Evolutionary conservation across 2,797 vertebrate genomes (phyloP).

Genomic region (Anolis apletophallus): DNA sequence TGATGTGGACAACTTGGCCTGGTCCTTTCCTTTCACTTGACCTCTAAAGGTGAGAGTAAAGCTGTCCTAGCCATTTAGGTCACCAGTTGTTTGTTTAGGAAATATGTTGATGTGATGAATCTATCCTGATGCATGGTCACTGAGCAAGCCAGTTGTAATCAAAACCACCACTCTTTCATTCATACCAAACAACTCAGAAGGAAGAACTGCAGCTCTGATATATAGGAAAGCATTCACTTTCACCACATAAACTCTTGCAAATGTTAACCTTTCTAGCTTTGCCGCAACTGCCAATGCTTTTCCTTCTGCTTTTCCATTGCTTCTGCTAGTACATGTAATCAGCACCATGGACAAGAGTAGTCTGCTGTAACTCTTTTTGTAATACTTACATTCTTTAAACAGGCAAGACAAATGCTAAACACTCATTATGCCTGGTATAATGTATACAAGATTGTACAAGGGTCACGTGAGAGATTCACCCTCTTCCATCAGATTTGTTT

Average conservation of each 20-base stretch:
- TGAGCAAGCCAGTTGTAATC: neutral
- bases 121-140: too few species aligned
- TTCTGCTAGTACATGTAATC: neutral
- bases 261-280: neutral
- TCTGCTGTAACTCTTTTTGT: neutral
- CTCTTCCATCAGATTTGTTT: neutral
- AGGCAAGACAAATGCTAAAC: neutral
- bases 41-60: neutral
- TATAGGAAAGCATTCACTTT: neutral
- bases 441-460: neutral
- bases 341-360: slow-evolving; percentile 38
- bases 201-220: neutral
- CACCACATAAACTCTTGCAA: neutral
- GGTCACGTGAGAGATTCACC: neutral
- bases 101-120: neutral
- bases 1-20: neutral
- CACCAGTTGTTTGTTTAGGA: neutral
- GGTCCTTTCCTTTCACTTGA: neutral
- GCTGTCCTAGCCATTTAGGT: neutral
- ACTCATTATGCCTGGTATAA: neutral
- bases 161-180: neutral
- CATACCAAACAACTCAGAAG: neutral
- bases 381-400: neutral
- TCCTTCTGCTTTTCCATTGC: neutral
- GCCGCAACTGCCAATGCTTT: too few species aligned